Evolutionary conservation across 2,797 vertebrate genomes (phyloP).

Genomic region (Xenentodon cancila): DNA sequence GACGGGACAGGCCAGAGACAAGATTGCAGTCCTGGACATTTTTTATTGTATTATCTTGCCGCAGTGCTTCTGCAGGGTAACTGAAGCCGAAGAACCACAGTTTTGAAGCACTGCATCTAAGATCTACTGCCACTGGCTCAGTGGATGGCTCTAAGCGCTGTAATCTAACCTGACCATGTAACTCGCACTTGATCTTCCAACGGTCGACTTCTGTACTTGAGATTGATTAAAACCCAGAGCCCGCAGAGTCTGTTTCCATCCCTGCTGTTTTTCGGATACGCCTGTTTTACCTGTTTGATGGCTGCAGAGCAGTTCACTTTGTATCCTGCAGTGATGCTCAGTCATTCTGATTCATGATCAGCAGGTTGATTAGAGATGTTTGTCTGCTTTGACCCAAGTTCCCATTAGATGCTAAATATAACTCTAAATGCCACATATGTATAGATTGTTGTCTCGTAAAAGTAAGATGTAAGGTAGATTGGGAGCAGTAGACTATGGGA

Average conservation of each 20-base stretch:
- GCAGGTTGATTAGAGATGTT: constrained; percentile 1
- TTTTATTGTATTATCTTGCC: background rate
- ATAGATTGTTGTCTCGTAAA: constrained; percentile 1
- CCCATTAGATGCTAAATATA: background rate
- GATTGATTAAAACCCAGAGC: constrained; percentile 7
- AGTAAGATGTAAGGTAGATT: too few species aligned
- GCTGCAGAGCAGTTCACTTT: constrained; percentile 17
- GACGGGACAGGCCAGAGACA: too few species aligned
- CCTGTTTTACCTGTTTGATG: constrained; percentile 61
- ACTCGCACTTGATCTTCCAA: background rate
- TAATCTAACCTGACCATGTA: constrained; percentile 2
- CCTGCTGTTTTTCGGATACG: constrained; percentile 14
- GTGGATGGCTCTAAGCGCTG: background rate
- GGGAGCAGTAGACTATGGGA: too few species aligned
- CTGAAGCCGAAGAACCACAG: background rate
- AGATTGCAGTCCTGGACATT: too few species aligned
- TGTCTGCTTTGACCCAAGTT: background rate
- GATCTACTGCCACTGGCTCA: background rate
- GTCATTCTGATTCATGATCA: constrained; percentile 14
- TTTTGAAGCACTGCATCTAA: background rate
- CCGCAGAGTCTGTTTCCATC: constrained; percentile 2
- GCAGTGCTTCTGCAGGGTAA: background rate
- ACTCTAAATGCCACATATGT: background rate
- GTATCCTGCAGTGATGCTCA: constrained; percentile 3
- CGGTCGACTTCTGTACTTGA: background rate